Evolutionary conservation across 2,888 invertebrate genomes (phyloP).

Genomic region (Ametastegia equiseti): DNA sequence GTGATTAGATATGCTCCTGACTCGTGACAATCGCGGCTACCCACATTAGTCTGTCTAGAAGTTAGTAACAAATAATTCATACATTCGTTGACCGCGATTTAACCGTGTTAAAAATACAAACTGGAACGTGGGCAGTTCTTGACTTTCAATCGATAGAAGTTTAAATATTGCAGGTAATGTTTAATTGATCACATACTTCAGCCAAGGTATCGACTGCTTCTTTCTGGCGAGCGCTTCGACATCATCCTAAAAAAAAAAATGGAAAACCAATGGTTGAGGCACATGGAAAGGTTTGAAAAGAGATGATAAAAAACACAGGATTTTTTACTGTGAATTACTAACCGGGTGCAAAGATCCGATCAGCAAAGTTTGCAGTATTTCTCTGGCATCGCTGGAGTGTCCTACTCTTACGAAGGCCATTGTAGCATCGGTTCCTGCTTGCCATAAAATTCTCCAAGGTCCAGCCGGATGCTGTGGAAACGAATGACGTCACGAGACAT

Average conservation of each 20-base stretch:
- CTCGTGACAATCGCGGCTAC: not conserved
- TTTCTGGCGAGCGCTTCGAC: not conserved
- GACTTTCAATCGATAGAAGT: not conserved
- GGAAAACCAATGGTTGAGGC: not conserved
- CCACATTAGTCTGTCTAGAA: not conserved
- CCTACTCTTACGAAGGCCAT: constrained; percentile 14
- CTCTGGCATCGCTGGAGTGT: constrained; percentile 40
- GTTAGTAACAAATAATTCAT: not conserved
- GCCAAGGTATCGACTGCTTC: not conserved
- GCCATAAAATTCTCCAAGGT: constrained; percentile 28
- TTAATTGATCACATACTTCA: not conserved
- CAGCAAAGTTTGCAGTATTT: constrained; percentile 29
- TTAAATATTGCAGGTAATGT: not conserved
- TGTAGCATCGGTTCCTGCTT: constrained; percentile 43
- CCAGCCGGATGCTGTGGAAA: constrained; percentile 48
- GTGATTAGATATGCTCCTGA: constrained; percentile 7
- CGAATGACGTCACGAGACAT: constrained; percentile 24
- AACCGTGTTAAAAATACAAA: not conserved
- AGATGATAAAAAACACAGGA: not conserved
- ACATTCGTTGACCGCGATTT: constrained; percentile 28
- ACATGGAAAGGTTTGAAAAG: not conserved
- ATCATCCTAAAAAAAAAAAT: constrained; percentile 30
- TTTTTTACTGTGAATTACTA: not conserved
- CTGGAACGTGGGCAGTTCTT: not conserved
- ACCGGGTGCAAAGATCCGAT: constrained; percentile 47